Percentiles rank a stretch among this genome's conserved stretches.
Evolutionary conservation across 1,140 invertebrate species (phyloP).

Genomic region (Eueides isabella): DNA sequence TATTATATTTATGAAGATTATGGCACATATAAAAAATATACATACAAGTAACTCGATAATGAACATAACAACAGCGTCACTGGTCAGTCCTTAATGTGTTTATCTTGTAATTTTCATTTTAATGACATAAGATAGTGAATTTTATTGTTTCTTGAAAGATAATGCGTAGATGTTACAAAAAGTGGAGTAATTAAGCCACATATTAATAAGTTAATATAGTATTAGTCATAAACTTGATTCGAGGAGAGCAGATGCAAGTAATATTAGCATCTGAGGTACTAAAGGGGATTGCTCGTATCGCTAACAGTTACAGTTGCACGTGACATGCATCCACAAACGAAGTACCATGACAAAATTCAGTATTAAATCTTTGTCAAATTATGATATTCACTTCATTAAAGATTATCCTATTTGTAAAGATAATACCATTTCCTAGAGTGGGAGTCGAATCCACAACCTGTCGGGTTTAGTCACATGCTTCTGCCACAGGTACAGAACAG

Average conservation of each 20-base stretch:
- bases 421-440: no score
- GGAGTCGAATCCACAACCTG: no score
- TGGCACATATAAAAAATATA: not conserved
- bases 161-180: not conserved
- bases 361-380: not conserved
- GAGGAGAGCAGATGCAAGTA: constrained; percentile 22
- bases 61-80: not conserved
- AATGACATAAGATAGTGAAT: not conserved
- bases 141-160: not conserved
- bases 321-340: constrained; percentile 20
- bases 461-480: no score
- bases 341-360: not conserved
- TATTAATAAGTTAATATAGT: not conserved
- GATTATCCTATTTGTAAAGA: not conserved
- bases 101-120: not conserved
- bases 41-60: not conserved
- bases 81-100: not conserved
- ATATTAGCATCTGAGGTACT: constrained; percentile 23
- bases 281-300: constrained; percentile 24
- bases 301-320: constrained; percentile 27
- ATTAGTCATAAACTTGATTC: constrained; percentile 11
- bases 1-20: not conserved
- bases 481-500: no score
- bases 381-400: not conserved
- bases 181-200: not conserved